Base-by-base conservation (phyloP, 1,140 invertebrate species). In the Aphaenogaster floridana region DNA sequence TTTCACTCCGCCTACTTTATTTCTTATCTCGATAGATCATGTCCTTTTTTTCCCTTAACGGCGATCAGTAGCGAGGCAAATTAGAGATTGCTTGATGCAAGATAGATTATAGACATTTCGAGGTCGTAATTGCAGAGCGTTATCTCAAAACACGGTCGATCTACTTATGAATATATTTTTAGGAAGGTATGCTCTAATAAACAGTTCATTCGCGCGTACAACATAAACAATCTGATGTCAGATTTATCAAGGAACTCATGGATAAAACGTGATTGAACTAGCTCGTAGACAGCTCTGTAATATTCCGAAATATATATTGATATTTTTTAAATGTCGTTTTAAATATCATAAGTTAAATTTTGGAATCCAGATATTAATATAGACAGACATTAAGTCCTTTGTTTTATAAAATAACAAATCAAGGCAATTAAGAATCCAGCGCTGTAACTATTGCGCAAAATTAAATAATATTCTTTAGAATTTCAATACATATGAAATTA, bases 31-130 rank as follows among this genome's bases (percentile, higher is more conserved):
- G 15, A 5, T 80, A 69, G 13, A 79, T 39, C 34, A 45, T 15
- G 17, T 3, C 6, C 0, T n/a, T 36, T 48, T 81, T 45, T 69
- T 69, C 28, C 54, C 9, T 66, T 80, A 64, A 5, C 15, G 48
- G n/a, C 63, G 36, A 45, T 81, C n/a, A 42, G 36, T 54, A 69
- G 36, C 63, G 48, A 80, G 11, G n/a, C 34, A 54, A 81, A 42
- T 71, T 71, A 71, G 64, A 81, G 64, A 81, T 69, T 28, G 28
- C 28, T 28, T 21, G 36, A 71, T 54, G 8, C 15, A 42, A 57
- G 66, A 71, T 57, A 81, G 36, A 79, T 79, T 8, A 36, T 28
- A 68, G 63, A 81, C 48, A 57, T 54, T 81, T 81, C 11, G 77
- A 54, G 78, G 48, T 39, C 64, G 13, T 81, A 69, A 57, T 57